A percentile compares a stretch with the other conserved stretches of the same genome.
phyloP scores from a whole-genome alignment of 92 coral and sea anemone genomes.

The Porites evermanni region DNA sequence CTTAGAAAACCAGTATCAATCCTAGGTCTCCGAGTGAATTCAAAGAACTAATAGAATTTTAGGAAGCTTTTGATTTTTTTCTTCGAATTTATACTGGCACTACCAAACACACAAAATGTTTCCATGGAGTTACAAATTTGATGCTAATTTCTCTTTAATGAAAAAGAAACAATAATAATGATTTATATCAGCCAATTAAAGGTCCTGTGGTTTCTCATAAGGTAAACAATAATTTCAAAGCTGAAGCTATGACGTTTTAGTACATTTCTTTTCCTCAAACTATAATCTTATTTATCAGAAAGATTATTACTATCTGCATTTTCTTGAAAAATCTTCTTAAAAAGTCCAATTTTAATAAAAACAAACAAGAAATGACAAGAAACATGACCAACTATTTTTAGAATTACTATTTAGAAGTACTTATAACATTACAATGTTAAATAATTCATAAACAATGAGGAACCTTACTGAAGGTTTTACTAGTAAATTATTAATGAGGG shows the following conservation, averaged over 20 bases:
- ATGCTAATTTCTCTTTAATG: not conserved
- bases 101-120: constrained; percentile 17
- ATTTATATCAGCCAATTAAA: constrained; percentile 5
- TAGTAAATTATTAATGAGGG: constrained; percentile 5
- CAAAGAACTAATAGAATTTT: too few species aligned
- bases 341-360: not conserved
- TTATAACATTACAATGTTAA: not conserved
- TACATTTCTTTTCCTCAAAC: too few species aligned
- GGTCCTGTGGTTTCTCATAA: not conserved
- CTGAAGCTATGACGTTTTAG: too few species aligned
- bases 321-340: not conserved
- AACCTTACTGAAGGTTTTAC: not conserved
- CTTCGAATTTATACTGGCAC: not conserved
- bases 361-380: not conserved
- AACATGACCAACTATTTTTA: not conserved
- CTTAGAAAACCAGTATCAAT: not conserved
- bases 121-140: constrained; percentile 27
- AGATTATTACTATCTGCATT: too few species aligned
- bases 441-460: constrained; percentile 1
- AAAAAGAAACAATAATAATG: not conserved
- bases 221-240: not conserved
- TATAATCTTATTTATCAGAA: too few species aligned
- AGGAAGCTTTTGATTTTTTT: not conserved
- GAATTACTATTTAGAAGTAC: not conserved
- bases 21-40: not conserved